These are phyloP conservation scores for Hyposmocoma kahamanoa DNA, from an alignment of 1,140 invertebrate genomes.

Conservation along the genomic window DNA sequence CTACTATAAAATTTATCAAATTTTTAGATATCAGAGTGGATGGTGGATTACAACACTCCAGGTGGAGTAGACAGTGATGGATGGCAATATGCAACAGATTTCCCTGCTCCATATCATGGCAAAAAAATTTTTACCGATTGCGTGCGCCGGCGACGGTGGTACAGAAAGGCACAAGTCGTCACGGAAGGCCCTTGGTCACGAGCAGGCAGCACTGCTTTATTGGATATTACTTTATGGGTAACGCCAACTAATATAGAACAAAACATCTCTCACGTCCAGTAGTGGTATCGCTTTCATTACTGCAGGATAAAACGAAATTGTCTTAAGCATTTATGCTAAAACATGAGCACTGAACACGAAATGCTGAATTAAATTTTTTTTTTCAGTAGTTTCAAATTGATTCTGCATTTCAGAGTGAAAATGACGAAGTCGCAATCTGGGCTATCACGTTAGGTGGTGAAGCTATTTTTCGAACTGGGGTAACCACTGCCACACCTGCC, in stretches of 20 bases:
- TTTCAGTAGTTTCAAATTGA: too few relatives aligned
- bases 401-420: conserved; percentile 30
- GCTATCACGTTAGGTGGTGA: conserved; percentile 88
- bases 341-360: too few relatives aligned
- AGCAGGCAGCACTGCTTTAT: conserved; percentile 86
- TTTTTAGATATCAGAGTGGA: conserved; percentile 88
- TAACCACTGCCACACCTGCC: conserved; percentile 79
- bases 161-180: conserved; percentile 84
- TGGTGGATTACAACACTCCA: conserved; percentile 89
- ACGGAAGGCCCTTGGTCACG: conserved; percentile 92
- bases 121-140: conserved; percentile 92
- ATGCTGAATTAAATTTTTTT: too few relatives aligned
- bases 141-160: conserved; percentile 89
- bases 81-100: conserved; percentile 96
- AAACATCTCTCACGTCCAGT: too few relatives aligned
- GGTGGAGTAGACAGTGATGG: conserved; percentile 93
- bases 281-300: too few relatives aligned
- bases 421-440: conserved; percentile 79
- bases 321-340: too few relatives aligned
- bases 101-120: conserved; percentile 88
- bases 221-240: conserved; percentile 87
- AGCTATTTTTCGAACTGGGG: conserved; percentile 85
- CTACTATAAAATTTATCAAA: conserved; percentile 1
- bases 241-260: too few relatives aligned
- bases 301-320: too few relatives aligned